Percentiles rank a stretch among this genome's conserved stretches.
Conservation (phyloP, 1,140 invertebrate genomes). For the Anthonomus grandis region DNA sequence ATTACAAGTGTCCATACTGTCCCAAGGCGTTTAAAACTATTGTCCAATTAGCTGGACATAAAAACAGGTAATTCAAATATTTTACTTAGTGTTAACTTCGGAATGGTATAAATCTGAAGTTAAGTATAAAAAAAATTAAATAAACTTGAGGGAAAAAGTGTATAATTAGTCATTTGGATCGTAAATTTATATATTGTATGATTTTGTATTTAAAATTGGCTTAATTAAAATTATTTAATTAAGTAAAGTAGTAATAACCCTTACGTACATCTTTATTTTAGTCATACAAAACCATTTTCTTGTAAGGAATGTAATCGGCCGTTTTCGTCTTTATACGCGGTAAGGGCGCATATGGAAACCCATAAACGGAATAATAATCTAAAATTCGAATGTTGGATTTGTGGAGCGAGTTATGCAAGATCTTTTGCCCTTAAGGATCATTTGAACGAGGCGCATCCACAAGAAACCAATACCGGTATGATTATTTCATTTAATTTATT, state of each 20-base stretch:
- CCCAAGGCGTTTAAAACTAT: conserved; percentile 73
- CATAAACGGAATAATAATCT: conserved; percentile 67
- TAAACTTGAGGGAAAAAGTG: no score
- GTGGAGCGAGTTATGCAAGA: conserved; percentile 69
- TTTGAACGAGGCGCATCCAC: conserved; percentile 57
- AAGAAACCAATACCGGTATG: no score
- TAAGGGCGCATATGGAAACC: conserved; percentile 66
- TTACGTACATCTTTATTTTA: conserved; percentile 43
- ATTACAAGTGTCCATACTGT: conserved; percentile 69
- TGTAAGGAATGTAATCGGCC: conserved; percentile 70
- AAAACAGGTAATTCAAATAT: conserved; percentile 50
- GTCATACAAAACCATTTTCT: conserved; percentile 71
- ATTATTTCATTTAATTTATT: no score
- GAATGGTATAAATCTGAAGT: no score
- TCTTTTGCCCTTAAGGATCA: conserved; percentile 69
- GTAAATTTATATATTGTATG: no score
- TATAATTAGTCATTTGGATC: no score
- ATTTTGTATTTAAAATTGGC: no score
- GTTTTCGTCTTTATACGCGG: conserved; percentile 70
- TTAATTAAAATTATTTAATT: not conserved
- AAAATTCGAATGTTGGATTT: conserved; percentile 66
- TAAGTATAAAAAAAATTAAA: no score
- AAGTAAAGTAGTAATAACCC: no score
- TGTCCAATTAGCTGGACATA: conserved; percentile 70
- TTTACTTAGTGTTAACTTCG: not conserved